Evolutionary conservation across 2,113 vertebrate genomes (phyloP), one percentile per base, ranked within the genome.

Genomic region (Anser brachyrhynchus): DNA sequence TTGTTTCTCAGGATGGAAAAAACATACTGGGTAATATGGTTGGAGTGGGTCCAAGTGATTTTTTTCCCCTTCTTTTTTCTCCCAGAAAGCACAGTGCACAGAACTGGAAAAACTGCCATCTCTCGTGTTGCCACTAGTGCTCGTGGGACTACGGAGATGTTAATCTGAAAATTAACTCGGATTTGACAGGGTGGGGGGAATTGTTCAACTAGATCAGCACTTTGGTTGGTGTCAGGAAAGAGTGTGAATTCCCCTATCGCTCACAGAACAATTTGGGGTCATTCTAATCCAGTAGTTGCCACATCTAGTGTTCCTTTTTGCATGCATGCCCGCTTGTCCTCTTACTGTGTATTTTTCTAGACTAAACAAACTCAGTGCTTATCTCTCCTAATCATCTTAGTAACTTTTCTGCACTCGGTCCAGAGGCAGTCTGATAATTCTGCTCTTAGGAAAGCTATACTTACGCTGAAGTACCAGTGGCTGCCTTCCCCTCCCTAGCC

Each of bases 1-100:
- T 84, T 84, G 72, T 95, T 95, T 87, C 86, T 87, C 39, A 8
- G 76, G 84, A 31, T 74, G 33, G 58, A 72, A 89, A 69, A 52
- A 85, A 17, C 59, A 31, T 17, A 8, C 17, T 74, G 69, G 41
- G 10, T 70, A 62, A 57, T 49, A 7, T 1, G 2, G 54, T 73
- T 91, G 76, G 73, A 89, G 71, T 2, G 5, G 25, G 11, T 64
- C 72, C 1, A 10, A 33, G 1, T 37, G 21, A 25, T 13, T 21
- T 77, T 70, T 70, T 55, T 49, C 31, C 19, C 4, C 7, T 69
- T 66, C 19, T 22, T 6, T 18, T 15, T 23, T 37, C 18, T 6
- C 25, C 13, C 20, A 2, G 2, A 67, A 67, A 79, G 19, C 52
- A 55, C 28, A 52, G 1, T 8, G 57, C 11, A 11, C 10, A 37